A percentile compares a stretch with the other conserved stretches of the same genome.
These are phyloP conservation scores for Stichopus chloronotus DNA, from an alignment of 35 echinoderm and acorn worm species.

Conservation along the genomic window DNA sequence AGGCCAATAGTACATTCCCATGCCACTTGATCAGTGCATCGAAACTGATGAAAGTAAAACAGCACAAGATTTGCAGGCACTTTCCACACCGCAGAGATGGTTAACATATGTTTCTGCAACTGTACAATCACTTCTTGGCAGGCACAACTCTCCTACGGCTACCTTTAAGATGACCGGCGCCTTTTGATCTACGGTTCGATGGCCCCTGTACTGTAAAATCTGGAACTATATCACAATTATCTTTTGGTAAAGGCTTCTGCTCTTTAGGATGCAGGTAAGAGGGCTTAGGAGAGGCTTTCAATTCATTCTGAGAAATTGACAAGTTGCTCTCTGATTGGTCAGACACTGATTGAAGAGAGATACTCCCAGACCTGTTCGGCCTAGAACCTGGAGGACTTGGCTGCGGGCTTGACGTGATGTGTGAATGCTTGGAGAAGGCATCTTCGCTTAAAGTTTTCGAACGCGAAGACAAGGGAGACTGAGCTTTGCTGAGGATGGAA, in stretches of 20 bases:
- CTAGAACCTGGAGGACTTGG: constrained; percentile 8
- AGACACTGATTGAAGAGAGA: constrained; percentile 1
- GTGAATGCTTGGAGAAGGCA: neutral
- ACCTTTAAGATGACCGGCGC: constrained; percentile 2
- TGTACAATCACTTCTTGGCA: neutral
- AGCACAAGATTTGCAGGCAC: too few species aligned
- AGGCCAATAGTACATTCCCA: too few species aligned
- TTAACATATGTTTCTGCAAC: too few species aligned
- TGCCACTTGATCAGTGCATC: too few species aligned
- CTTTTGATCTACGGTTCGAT: neutral
- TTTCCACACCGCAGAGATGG: too few species aligned
- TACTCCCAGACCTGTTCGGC: neutral
- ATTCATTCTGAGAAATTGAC: neutral
- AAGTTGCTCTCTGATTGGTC: neutral
- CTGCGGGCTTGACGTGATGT: neutral
- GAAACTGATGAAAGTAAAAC: too few species aligned
- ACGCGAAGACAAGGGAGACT: neutral
- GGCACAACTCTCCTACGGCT: constrained; percentile 23
- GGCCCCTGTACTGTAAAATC: constrained; percentile 38
- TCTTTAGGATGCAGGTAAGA: neutral
- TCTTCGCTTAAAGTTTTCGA: neutral
- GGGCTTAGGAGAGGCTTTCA: neutral
- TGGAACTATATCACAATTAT: constrained; percentile 7
- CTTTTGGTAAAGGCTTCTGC: neutral
- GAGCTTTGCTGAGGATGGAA: constrained; percentile 43